Conservation (phyloP, 2,797 vertebrate genomes). For the Crocidura indochinensis region DNA sequence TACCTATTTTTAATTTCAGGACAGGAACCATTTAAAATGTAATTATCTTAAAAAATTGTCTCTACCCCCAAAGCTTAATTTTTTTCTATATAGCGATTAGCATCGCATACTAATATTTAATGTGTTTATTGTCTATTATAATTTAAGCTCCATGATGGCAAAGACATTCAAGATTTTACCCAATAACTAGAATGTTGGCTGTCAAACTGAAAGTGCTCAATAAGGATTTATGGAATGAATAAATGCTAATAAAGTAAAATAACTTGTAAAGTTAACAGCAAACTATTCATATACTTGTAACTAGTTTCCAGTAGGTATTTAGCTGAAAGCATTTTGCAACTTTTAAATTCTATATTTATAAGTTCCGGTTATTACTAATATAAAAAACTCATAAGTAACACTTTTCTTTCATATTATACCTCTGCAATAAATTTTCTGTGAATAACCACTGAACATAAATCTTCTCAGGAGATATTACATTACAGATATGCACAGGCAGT, state of each 20-base stretch:
- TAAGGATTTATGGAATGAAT: slow-evolving; percentile 33
- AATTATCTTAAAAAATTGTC: slow-evolving; percentile 10
- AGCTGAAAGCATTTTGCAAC: too few relatives aligned
- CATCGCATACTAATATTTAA: slow-evolving; percentile 11
- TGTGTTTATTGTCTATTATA: slow-evolving; percentile 42
- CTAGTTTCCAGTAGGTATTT: too few relatives aligned
- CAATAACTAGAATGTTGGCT: slow-evolving; percentile 43
- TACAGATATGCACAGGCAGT: slow-evolving; percentile 92
- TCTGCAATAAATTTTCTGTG: slow-evolving; percentile 90
- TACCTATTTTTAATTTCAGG: not conserved
- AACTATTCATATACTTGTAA: not conserved
- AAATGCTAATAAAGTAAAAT: not conserved
- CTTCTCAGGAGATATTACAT: slow-evolving; percentile 94
- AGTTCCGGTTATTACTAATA: slow-evolving; percentile 61
- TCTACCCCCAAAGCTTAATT: slow-evolving; percentile 26
- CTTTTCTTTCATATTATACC: slow-evolving; percentile 89
- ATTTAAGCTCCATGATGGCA: slow-evolving; percentile 37
- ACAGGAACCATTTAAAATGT: slow-evolving; percentile 14
- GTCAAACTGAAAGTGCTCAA: not conserved
- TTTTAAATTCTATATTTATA: not conserved
- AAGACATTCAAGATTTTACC: not conserved
- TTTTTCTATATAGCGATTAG: not conserved
- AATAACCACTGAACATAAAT: slow-evolving; percentile 93
- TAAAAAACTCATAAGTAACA: slow-evolving; percentile 36
- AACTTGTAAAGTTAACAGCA: too few relatives aligned